Evolutionary conservation across 2,113 vertebrate genomes (phyloP).

Genomic region (Ciconia stormi): DNA sequence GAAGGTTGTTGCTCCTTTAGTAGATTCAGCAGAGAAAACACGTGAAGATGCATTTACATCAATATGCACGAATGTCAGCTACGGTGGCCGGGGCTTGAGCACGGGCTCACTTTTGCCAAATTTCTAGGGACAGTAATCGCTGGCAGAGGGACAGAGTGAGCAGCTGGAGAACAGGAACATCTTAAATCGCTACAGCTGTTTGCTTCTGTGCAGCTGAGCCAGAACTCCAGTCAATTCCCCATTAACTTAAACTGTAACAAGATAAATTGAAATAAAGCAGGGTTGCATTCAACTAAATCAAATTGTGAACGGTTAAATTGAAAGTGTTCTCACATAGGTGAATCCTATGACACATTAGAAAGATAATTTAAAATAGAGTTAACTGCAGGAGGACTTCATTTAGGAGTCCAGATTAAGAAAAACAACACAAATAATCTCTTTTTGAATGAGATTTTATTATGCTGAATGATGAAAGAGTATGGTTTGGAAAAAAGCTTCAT

Average conservation of each 20-base stretch:
- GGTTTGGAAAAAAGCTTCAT: neutral
- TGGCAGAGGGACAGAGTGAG: constrained; percentile 7
- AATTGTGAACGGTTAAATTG: constrained; percentile 5
- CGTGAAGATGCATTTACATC: neutral
- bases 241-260: constrained; percentile 24
- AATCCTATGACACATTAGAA: neutral
- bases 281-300: constrained; percentile 25
- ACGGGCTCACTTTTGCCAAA: neutral
- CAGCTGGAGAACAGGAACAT: constrained; percentile 43
- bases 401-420: neutral
- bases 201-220: constrained; percentile 28
- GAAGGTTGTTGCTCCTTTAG: neutral
- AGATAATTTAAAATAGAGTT: constrained; percentile 20
- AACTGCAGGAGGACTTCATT: constrained; percentile 33
- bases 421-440: constrained; percentile 4
- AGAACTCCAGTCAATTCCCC: constrained; percentile 33
- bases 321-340: neutral
- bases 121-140: neutral
- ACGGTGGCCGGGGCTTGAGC: neutral
- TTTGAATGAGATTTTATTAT: neutral
- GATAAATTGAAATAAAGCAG: constrained; percentile 39
- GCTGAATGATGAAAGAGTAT: neutral
- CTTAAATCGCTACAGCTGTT: constrained; percentile 32
- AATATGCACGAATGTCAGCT: neutral
- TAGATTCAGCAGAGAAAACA: neutral